phyloP scores from a whole-genome alignment of 2,888 invertebrate genomes.

The Apamea monoglypha region DNA sequence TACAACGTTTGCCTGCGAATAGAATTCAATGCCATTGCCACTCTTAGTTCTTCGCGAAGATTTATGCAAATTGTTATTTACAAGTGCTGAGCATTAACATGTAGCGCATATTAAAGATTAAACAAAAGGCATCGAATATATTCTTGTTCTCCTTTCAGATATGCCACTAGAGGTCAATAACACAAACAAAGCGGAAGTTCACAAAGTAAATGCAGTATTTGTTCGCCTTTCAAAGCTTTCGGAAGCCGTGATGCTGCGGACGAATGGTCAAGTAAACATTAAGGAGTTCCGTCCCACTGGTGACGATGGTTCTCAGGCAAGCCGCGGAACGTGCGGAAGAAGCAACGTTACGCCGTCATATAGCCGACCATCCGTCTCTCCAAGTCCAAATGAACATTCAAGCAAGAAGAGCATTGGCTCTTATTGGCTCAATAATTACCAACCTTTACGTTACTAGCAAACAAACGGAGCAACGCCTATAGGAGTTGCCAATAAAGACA shows the following conservation, averaged over 20 bases:
- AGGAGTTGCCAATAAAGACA: constrained; percentile 63
- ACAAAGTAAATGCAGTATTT: constrained; percentile 42
- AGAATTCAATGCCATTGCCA: neutral
- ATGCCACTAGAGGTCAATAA: constrained; percentile 32
- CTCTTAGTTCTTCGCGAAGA: neutral
- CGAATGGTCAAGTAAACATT: constrained; percentile 63
- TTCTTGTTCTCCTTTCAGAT: constrained; percentile 4
- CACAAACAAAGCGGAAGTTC: constrained; percentile 32
- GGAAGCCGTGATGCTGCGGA: constrained; percentile 44
- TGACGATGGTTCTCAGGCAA: constrained; percentile 77
- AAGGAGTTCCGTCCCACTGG: constrained; percentile 62
- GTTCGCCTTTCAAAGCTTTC: constrained; percentile 21
- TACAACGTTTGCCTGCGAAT: neutral
- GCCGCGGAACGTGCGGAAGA: constrained; percentile 78
- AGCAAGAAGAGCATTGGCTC: constrained; percentile 33
- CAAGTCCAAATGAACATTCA: constrained; percentile 63
- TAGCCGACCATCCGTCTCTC: constrained; percentile 64
- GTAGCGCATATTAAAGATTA: neutral
- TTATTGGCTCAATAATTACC: constrained; percentile 56
- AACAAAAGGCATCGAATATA: constrained; percentile 15
- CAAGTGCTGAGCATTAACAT: neutral
- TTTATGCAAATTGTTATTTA: neutral
- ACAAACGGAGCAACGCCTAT: constrained; percentile 45
- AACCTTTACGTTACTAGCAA: constrained; percentile 26
- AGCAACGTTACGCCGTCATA: constrained; percentile 66